Percentiles rank a stretch among this genome's conserved stretches.
Conservation (phyloP, 2,113 vertebrate genomes). For the Notiomystis cincta region DNA sequence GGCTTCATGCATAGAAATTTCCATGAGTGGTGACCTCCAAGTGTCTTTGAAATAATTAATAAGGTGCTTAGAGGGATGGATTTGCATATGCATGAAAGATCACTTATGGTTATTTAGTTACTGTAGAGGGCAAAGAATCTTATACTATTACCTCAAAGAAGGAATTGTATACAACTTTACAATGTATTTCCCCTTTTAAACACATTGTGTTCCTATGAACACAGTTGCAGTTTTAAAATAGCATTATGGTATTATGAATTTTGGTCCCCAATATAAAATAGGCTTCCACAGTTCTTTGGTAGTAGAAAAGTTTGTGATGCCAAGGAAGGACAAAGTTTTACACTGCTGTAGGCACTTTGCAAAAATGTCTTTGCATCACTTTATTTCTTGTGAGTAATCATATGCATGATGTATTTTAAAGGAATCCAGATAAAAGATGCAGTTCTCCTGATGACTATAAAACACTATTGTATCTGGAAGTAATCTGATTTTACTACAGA, state of each 20-base stretch:
- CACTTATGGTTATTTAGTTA: slow-evolving; percentile 60
- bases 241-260: neutral
- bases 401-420: slow-evolving; percentile 16
- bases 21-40: slow-evolving; percentile 72
- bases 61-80: slow-evolving; percentile 66
- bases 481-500: neutral
- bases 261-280: neutral
- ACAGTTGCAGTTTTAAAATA: neutral
- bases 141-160: neutral
- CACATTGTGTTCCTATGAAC: neutral
- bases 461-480: neutral
- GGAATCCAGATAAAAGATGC: neutral
- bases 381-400: slow-evolving; percentile 1
- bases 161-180: neutral
- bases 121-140: slow-evolving; percentile 39
- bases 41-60: slow-evolving; percentile 79
- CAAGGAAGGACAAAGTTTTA: slow-evolving; percentile 1
- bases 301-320: neutral
- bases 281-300: neutral
- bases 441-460: neutral
- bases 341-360: neutral
- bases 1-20: slow-evolving; percentile 66
- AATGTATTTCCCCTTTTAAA: neutral
- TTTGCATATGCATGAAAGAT: slow-evolving; percentile 72
- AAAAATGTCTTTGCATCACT: neutral